Conservation (phyloP, 2,797 vertebrate species). For the Danio kyathit region DNA sequence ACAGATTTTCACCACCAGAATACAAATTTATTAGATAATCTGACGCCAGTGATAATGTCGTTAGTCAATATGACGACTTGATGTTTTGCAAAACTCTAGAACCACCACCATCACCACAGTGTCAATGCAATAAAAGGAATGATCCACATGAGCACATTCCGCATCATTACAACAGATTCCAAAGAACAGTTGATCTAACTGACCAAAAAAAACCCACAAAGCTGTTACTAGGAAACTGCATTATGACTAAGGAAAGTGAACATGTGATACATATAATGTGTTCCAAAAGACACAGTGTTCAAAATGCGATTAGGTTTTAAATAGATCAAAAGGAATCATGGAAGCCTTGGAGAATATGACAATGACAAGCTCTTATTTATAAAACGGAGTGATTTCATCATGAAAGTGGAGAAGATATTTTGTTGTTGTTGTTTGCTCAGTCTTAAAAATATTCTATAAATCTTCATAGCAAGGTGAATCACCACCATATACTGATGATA, state of each 20-base stretch:
- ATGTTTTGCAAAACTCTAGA: background rate
- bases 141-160: background rate
- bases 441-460: constrained; percentile 2
- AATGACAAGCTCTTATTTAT: background rate
- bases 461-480: constrained; percentile 12
- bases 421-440: constrained; percentile 7
- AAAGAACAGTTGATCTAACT: background rate
- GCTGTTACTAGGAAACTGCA: constrained; percentile 39
- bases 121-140: background rate
- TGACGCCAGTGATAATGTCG: background rate
- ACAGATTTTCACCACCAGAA: background rate
- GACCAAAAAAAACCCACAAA: background rate
- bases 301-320: constrained; percentile 40
- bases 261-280: background rate
- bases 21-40: background rate
- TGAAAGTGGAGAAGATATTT: background rate
- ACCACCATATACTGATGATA: background rate
- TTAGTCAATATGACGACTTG: background rate
- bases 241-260: constrained; percentile 22
- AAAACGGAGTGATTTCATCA: constrained; percentile 20
- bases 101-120: background rate
- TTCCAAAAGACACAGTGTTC: constrained; percentile 24
- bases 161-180: constrained; percentile 1
- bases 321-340: constrained; percentile 30
- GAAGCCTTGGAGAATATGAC: constrained; percentile 8